Base-by-base conservation (phyloP, 1,140 invertebrate genomes). In the Drosophila watanabei region DNA sequence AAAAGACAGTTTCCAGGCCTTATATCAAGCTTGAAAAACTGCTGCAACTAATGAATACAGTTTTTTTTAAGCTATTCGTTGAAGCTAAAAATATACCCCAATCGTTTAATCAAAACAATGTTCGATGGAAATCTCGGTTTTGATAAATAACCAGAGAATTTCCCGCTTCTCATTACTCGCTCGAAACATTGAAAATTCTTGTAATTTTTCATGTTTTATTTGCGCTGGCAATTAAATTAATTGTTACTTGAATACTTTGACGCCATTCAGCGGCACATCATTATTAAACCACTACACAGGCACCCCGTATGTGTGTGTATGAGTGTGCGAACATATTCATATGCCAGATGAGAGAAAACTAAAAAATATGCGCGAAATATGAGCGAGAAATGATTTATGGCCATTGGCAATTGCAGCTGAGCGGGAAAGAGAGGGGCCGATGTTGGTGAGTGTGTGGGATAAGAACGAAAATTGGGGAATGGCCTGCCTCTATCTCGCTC, bases 371-470 rank as follows among this genome's bases (percentile, higher is more conserved):
- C 76, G 73, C 79, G 71, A 85, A 87, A 81, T 84, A 81, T 79
- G 87, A 90, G 80, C 64, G 77, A 75, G 82, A 82, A 82, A 91
- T 91, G 87, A 91, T 91, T 91, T 91, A 91, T 91, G 82, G 73
- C 83, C 71, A 75, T 63, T 84, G 57, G 59, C 73, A 58, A 62
- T 75, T 73, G 66, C 70, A 64, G 52, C 20, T 41, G 66, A 72
- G 54, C 20, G 65, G 39, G 8, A 52, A 46, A 49, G 58, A 73
- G 48, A 45, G 52, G 51, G 60, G 41, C 24, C 33, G 57, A 46
- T 56, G 13, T 4, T 32, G 60, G 60, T 33, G 35, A 24, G 41
- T 37, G 68, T 63, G 56, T n/a, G 56, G 39, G 43, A 46, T 35
- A 48, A 54, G 75, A 35, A 39, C 60, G 52, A 49, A 56, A 63